Evolutionary conservation across 2,888 invertebrate genomes (phyloP).

Genomic region (Drosophila limbata): DNA sequence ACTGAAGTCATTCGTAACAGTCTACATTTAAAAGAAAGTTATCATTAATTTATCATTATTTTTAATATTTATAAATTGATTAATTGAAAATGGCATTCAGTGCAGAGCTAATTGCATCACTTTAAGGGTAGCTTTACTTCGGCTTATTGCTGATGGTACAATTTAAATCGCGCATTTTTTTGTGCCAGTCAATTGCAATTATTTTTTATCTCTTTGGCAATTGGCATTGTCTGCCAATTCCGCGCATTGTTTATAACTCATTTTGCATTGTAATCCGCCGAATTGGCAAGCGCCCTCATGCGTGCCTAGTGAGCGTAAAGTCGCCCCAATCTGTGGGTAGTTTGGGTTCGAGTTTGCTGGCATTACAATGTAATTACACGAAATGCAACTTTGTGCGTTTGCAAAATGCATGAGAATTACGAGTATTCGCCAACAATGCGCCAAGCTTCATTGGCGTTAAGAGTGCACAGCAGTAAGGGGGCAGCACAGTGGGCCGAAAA

Average conservation of each 20-base stretch:
- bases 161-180: constrained; percentile 10
- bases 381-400: constrained; percentile 74
- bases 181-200: constrained; percentile 70
- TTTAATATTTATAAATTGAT: not conserved
- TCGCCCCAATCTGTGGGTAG: constrained; percentile 7
- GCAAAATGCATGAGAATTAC: constrained; percentile 61
- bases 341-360: constrained; percentile 21
- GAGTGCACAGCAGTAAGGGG: constrained; percentile 1
- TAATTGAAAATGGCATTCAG: not conserved
- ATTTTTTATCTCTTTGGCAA: constrained; percentile 73
- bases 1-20: not conserved
- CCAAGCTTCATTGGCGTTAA: constrained; percentile 42
- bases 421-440: constrained; percentile 38
- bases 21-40: not conserved
- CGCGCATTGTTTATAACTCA: constrained; percentile 77
- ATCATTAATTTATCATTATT: not conserved
- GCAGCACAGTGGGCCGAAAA: not conserved
- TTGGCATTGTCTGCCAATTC: constrained; percentile 57
- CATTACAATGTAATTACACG: constrained; percentile 77
- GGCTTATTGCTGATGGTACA: constrained; percentile 4
- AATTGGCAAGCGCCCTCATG: constrained; percentile 71
- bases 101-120: not conserved
- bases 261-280: constrained; percentile 77
- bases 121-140: constrained; percentile 28
- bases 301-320: constrained; percentile 64